Base-by-base conservation (phyloP, 2,888 invertebrate genomes). In the Aplocera efformata region DNA sequence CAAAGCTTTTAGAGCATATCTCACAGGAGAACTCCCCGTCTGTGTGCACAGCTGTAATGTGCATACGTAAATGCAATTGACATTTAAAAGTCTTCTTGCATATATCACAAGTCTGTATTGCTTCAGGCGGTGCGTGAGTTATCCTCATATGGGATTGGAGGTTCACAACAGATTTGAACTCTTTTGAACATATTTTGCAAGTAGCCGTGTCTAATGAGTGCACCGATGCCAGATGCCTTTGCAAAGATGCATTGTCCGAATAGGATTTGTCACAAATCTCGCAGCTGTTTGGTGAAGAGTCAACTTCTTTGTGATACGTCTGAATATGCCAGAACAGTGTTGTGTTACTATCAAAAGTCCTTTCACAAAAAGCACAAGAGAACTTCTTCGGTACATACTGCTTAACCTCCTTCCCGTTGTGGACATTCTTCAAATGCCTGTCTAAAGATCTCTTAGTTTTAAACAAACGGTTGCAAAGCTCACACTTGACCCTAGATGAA, bases 71-170 rank as follows among this genome's bases (percentile, higher is more conserved):
- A 50, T 71, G 71, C 47, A 67, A 48, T 0, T 59, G 32, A 10
- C 69, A 69, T 53, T 72, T 72, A 23, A 67, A 71, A 0, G 56
- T 50, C 35, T 70, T 72, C 1, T 69, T 33, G 23, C 72, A 72
- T 0, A 62, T 51, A 0, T 61, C 58, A 17, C 72, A 72, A 0
- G 39, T 53, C 6, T 58, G 51, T 0, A 50, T 58, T 0, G 66
- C 63, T 47, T 70, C 68, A 0, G 70, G 68, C 0, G 71, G 67
- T 0, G 72, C 71, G 27, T 72, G 72, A 0, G 72, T 71, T 0
- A 69, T 59, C 20, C 55, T 42, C 0, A 71, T 58, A 21, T 72
- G 72, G 21, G 64, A 56, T 22, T 66, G 64, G 0, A 69, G 34
- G 17, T 63, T 62, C 7, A 63, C 42, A 0, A 47, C 47, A 0